Percentiles rank a stretch among this genome's conserved stretches.
These are phyloP conservation scores for Cartodere bifasciata DNA, from an alignment of 2,888 invertebrate species.

Conservation along the genomic window DNA sequence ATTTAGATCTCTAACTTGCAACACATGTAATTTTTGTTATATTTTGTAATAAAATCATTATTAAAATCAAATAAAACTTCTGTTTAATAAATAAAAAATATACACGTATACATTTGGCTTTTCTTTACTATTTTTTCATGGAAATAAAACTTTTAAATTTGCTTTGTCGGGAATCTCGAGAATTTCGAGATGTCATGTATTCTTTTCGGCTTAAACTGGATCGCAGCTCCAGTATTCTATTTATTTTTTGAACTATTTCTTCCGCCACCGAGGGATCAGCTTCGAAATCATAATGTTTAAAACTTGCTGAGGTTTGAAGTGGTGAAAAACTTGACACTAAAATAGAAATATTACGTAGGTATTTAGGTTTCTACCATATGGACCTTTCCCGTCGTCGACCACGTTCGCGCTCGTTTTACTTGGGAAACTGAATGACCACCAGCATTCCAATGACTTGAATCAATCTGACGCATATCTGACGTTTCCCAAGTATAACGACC, in stretches of 20 bases:
- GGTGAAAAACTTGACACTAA: slow-evolving; percentile 18
- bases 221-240: slow-evolving; percentile 71
- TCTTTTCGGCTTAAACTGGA: slow-evolving; percentile 70
- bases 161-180: slow-evolving; percentile 56
- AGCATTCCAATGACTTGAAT: too few relatives aligned
- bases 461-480: too few relatives aligned
- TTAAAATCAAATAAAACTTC: too few relatives aligned
- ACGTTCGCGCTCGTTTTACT: too few relatives aligned
- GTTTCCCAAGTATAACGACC: too few relatives aligned
- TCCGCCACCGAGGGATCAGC: slow-evolving; percentile 60
- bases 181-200: slow-evolving; percentile 64
- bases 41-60: too few relatives aligned
- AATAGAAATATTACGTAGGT: slow-evolving; percentile 3
- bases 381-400: too few relatives aligned
- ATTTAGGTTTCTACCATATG: too few relatives aligned
- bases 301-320: slow-evolving; percentile 43
- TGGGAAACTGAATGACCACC: too few relatives aligned
- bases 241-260: slow-evolving; percentile 79
- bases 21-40: too few relatives aligned
- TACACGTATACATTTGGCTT: slow-evolving; percentile 8
- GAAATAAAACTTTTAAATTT: slow-evolving; percentile 48
- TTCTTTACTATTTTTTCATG: slow-evolving; percentile 17
- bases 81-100: neutral
- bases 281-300: slow-evolving; percentile 83
- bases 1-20: too few relatives aligned